These are phyloP conservation scores for Harpalus rufipes DNA, from an alignment of 2,888 invertebrate species.

Conservation along the genomic window DNA sequence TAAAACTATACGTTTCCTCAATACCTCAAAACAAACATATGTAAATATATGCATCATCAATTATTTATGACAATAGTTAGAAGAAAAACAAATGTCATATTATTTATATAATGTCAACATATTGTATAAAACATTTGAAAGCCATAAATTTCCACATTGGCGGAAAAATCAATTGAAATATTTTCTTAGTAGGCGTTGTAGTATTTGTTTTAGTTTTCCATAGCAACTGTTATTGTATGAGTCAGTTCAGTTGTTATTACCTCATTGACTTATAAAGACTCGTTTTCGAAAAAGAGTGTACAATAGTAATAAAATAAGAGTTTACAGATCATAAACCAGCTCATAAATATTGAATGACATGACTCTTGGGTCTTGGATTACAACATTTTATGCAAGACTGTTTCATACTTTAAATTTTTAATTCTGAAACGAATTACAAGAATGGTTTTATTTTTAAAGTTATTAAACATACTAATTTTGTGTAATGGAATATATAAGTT, in stretches of 20 bases:
- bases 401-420: conserved; percentile 12
- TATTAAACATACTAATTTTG: too few relatives aligned
- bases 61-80: conserved; percentile 3
- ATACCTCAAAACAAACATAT: conserved; percentile 8
- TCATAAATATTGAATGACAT: conserved; percentile 25
- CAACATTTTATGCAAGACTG: neutral
- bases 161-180: conserved; percentile 15
- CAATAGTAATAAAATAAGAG: conserved; percentile 35
- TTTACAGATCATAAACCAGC: conserved; percentile 13
- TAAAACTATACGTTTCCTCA: conserved; percentile 5
- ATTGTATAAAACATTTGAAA: conserved; percentile 1
- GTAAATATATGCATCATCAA: conserved; percentile 19
- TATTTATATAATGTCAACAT: conserved; percentile 9
- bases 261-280: conserved; percentile 36
- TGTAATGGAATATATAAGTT: too few relatives aligned
- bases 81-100: neutral
- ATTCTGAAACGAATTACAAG: neutral
- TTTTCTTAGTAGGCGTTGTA: neutral
- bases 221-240: conserved; percentile 19
- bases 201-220: conserved; percentile 16
- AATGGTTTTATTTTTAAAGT: too few relatives aligned
- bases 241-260: conserved; percentile 16
- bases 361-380: neutral
- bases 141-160: neutral
- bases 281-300: conserved; percentile 26